phyloP scores from a whole-genome alignment of 2,888 invertebrate species.

The Rhimphoctona megacephalus region DNA sequence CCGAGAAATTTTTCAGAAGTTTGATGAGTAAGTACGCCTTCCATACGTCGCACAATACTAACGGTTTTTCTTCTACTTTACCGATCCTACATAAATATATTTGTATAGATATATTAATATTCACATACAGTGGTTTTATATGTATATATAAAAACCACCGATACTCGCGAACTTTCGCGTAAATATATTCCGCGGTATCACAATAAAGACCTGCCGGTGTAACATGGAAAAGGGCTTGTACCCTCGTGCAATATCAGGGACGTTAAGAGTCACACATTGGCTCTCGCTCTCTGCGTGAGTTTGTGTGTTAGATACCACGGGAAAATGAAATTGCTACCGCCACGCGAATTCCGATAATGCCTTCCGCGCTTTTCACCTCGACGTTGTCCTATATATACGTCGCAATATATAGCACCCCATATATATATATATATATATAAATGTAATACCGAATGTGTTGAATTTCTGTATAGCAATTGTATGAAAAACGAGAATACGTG shows the following conservation, averaged over 20 bases:
- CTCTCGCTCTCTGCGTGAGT: constrained; percentile 2
- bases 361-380: constrained; percentile 71
- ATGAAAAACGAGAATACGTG: constrained; percentile 27
- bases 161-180: constrained; percentile 69
- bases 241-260: constrained; percentile 36
- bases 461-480: constrained; percentile 10
- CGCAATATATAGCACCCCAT: background rate
- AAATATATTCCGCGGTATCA: constrained; percentile 76
- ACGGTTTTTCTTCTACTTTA: constrained; percentile 3
- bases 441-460: background rate
- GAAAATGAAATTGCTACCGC: constrained; percentile 74
- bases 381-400: constrained; percentile 21
- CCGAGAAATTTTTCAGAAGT: background rate
- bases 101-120: background rate
- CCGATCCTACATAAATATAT: background rate
- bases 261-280: constrained; percentile 36
- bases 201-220: constrained; percentile 70
- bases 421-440: background rate
- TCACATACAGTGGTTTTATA: background rate
- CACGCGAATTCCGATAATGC: constrained; percentile 75
- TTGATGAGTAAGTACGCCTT: background rate
- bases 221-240: constrained; percentile 17
- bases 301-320: constrained; percentile 46
- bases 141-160: background rate
- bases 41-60: constrained; percentile 2